Percentiles rank a stretch among this genome's conserved stretches.
Evolutionary conservation across 2,888 invertebrate genomes (phyloP).

Genomic region (Coelogynopora nodosa): DNA sequence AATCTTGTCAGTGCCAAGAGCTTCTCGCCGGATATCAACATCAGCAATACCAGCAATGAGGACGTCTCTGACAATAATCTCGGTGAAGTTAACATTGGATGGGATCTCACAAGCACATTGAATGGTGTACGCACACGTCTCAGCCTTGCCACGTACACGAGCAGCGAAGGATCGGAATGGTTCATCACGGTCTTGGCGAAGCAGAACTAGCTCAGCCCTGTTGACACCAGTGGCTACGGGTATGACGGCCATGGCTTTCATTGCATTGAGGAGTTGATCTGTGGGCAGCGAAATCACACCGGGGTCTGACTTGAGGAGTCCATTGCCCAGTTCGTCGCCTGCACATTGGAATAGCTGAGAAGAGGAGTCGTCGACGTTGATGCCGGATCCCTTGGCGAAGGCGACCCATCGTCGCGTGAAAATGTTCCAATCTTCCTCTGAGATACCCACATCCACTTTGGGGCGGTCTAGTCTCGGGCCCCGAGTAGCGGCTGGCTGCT

Average conservation of each 20-base stretch:
- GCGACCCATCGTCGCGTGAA: neutral
- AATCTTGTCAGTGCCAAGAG: neutral
- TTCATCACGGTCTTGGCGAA: neutral
- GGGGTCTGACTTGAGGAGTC: neutral
- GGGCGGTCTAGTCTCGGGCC: too few species aligned
- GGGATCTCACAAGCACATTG: neutral
- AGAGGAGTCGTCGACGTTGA: slow-evolving; percentile 20
- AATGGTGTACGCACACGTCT: neutral
- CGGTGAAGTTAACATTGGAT: slow-evolving; percentile 5
- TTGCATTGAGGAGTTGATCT: neutral
- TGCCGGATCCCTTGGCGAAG: neutral
- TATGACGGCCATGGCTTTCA: neutral
- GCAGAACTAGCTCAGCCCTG: neutral
- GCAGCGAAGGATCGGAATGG: slow-evolving; percentile 25
- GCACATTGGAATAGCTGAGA: slow-evolving; percentile 20
- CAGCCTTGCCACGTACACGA: slow-evolving; percentile 22
- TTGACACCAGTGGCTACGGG: slow-evolving; percentile 22
- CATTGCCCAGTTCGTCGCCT: too few species aligned
- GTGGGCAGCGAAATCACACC: neutral
- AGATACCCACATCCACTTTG: neutral
- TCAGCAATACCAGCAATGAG: slow-evolving; percentile 27
- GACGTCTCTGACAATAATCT: slow-evolving; percentile 1
- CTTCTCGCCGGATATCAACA: slow-evolving; percentile 5
- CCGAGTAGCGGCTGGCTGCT: too few species aligned
- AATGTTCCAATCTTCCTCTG: slow-evolving; percentile 4